phyloP scores from a whole-genome alignment of 1,140 invertebrate species.

The Solenopsis invicta region DNA sequence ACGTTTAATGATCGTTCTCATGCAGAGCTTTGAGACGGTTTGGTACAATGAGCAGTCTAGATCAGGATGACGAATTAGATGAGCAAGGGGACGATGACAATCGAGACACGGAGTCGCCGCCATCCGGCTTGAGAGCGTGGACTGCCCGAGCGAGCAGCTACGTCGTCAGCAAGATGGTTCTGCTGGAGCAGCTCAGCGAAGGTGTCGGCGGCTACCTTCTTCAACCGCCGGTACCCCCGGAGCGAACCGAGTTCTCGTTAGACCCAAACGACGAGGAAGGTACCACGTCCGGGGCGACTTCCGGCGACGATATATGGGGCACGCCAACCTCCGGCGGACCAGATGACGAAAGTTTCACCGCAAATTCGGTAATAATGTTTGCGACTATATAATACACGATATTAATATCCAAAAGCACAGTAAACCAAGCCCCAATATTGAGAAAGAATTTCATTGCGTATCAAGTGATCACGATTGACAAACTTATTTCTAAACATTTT shows the following conservation, averaged over 20 bases:
- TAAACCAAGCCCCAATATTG: constrained; percentile 6
- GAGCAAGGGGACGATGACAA: constrained; percentile 83
- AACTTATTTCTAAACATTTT: not conserved
- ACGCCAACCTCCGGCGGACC: constrained; percentile 94
- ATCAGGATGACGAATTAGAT: constrained; percentile 87
- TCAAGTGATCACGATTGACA: constrained; percentile 32
- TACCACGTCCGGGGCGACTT: constrained; percentile 92
- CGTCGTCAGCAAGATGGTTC: constrained; percentile 93
- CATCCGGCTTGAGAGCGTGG: constrained; percentile 89
- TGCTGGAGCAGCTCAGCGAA: constrained; percentile 89
- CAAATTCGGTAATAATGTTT: constrained; percentile 83
- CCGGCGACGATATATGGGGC: constrained; percentile 94
- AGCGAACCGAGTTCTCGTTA: constrained; percentile 83
- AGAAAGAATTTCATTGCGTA: constrained; percentile 23
- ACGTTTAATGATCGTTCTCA: not conserved
- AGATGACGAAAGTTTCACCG: constrained; percentile 91
- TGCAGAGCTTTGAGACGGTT: constrained; percentile 87
- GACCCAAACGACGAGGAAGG: constrained; percentile 88
- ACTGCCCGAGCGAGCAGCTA: constrained; percentile 92
- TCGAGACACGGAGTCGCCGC: constrained; percentile 83
- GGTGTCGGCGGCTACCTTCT: constrained; percentile 85
- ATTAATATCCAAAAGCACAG: constrained; percentile 68
- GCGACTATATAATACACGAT: constrained; percentile 2
- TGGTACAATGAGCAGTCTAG: constrained; percentile 93
- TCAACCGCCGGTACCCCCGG: constrained; percentile 84